Evolutionary conservation across 2,888 invertebrate genomes (phyloP), one percentile per base, ranked within the genome.

Genomic region (Lydus trimaculatus): DNA sequence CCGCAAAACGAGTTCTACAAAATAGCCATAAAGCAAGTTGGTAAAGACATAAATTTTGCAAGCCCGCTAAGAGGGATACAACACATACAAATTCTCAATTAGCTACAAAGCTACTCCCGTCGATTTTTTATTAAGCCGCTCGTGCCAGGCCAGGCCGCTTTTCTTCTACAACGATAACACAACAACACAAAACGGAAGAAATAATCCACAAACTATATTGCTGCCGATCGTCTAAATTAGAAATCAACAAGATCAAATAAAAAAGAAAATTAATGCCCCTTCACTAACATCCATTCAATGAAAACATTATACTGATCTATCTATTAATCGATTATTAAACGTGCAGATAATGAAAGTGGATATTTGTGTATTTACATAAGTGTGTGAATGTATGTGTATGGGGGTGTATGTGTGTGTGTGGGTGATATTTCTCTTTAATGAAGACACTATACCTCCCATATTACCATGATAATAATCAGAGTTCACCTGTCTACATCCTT

Each of bases 71-170:
- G 81, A 75, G 73, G 76, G 78, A 82, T 80, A 82, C 81, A 81
- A 81, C 82, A 84, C 83, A 82, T 83, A 85, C 84, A 84, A 84
- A 84, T 84, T 82, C 82, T 82, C 82, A 84, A 84, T 84, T 85
- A 84, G 82, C 79, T 77, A 65, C 67, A 48, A 59, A 70, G 67
- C 67, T 67, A 67, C 68, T 65, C 66, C 69, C 67, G 66, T 65
- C 59, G 69, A 67, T 73, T 67, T 73, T 72, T 70, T 61, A 28
- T 66, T 31, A 62, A 36, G 56, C 23, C 25, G 52, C 52, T 52
- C 52, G 52, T 52, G 52, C 52, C 52, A 23, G 25, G 52, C 52
- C 52, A 23, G 25, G 52, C 52, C 52, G 52, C 52, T 25, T 25
- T 25, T 52, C 48, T 48, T 43, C n/a, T 17, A 58, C 13, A 15